Conservation (phyloP, 2,797 vertebrate genomes). For the Buphagus erythrorhynchus region DNA sequence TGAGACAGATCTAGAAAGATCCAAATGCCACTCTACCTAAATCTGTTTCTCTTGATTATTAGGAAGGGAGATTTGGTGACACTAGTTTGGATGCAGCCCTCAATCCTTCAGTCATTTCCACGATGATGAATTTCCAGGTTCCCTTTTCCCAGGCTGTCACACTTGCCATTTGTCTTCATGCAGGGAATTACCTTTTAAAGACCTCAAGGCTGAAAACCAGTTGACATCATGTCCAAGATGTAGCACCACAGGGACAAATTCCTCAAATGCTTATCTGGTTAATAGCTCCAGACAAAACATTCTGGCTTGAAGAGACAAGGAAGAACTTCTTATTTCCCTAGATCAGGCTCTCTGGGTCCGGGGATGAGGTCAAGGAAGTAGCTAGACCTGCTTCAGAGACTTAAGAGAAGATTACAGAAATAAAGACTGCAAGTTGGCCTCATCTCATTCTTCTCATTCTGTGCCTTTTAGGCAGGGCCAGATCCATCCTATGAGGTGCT, state of each 20-base stretch:
- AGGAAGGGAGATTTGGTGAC: not conserved
- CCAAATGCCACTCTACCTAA: not conserved
- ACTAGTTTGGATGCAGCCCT: not conserved
- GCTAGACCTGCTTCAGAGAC: not conserved
- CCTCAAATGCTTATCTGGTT: not conserved
- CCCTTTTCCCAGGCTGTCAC: not conserved
- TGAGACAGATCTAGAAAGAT: not conserved
- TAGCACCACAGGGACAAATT: not conserved
- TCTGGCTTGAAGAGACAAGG: not conserved
- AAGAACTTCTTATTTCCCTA: not conserved
- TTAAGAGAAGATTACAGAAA: not conserved
- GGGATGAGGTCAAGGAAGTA: not conserved
- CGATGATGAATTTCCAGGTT: accelerated
- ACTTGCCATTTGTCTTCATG: not conserved
- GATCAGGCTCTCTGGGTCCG: not conserved
- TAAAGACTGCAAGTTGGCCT: not conserved
- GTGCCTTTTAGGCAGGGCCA: not conserved
- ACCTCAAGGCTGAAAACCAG: not conserved
- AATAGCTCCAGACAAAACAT: not conserved
- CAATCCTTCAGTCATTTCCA: not conserved
- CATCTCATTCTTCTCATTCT: not conserved
- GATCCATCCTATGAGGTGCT: not conserved
- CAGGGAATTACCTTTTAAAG: not conserved
- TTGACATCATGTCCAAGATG: not conserved
- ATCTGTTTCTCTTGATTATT: not conserved